Base-by-base conservation (phyloP, 2,797 vertebrate species). In the Melanitta fusca region DNA sequence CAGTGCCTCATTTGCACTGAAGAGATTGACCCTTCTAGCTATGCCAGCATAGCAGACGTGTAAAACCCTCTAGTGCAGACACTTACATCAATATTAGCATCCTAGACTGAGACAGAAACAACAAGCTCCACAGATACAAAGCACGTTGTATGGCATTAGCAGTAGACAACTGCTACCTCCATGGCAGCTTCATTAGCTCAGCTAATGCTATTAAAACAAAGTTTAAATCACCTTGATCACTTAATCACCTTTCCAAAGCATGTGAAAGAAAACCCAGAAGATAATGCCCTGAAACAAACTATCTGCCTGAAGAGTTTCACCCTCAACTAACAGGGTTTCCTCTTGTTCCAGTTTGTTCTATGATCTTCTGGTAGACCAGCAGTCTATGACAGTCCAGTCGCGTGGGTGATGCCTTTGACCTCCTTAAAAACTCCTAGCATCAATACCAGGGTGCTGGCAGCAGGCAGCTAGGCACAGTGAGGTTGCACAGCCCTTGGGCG, bases 381-480 rank as follows among this genome's bases (percentile, higher is more conserved):
- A 57, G 60, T 1, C 19, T 36, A 54, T 68, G 4, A 5, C 1
- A 0, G 28, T 51, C 45, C 58, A 58, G 51, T 15, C 0, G 6
- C 5, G 2, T 1, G 6, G 39, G 49, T n/a, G 38, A 54, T 5
- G 11, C 43, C 62, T 74, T 56, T 25, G 43, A 20, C 18, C 10
- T n/a, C 19, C 15, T 20, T 30, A 57, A 57, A 65, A 49, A 25
- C 39, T 65, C 61, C 43, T 51, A 6, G 32, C 43, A 19, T 22
- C 3, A 2, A 30, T 61, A 80, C 64, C 25, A 13, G 21, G 10
- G 60, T n/a, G 38, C 19, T 17, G 38, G 38, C 0, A 27, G 61
- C 27, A 30, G 43, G 21, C 8, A 39, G 27, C n/a, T 61, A 25
- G 53, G 13, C 0, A 1, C 13, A 24, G 25, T 0, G 1, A 51